Conservation (phyloP, 1,140 invertebrate species). For the Euschistus heros region DNA sequence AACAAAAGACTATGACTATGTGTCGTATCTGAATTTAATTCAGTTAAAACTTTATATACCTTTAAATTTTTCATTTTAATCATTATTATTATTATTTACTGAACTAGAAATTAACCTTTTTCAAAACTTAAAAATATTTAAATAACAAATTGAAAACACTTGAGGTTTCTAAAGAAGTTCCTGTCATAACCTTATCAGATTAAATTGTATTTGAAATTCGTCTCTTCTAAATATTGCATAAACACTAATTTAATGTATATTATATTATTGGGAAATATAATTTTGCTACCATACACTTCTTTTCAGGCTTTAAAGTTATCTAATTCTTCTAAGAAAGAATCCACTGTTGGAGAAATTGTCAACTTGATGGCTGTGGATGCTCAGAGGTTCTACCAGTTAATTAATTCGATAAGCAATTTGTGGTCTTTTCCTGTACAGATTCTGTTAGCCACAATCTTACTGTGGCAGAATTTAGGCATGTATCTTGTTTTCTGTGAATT, state of each 20-base stretch:
- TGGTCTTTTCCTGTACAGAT: conserved; percentile 96
- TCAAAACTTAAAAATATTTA: too few relatives aligned
- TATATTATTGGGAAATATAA: too few relatives aligned
- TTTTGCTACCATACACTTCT: not conserved
- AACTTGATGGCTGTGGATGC: conserved; percentile 88
- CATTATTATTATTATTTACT: too few relatives aligned
- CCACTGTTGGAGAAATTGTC: conserved; percentile 83
- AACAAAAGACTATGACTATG: too few relatives aligned
- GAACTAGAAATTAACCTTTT: too few relatives aligned
- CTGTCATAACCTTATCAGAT: not conserved
- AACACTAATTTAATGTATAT: too few relatives aligned
- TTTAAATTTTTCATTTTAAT: too few relatives aligned
- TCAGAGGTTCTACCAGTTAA: conserved; percentile 74
- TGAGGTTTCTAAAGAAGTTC: not conserved
- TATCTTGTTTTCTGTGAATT: not conserved
- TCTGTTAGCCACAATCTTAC: conserved; percentile 70
- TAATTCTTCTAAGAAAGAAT: conserved; percentile 64
- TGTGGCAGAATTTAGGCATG: conserved; percentile 66
- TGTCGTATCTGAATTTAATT: too few relatives aligned
- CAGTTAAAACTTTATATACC: too few relatives aligned
- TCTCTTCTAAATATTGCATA: too few relatives aligned
- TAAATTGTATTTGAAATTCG: too few relatives aligned
- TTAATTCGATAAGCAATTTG: conserved; percentile 85
- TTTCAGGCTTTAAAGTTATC: conserved; percentile 56
- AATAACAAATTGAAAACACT: too few relatives aligned